Evolutionary conservation across 2,113 vertebrate species (phyloP).

Genomic region (Sinocyclocheilus anshuiensis): DNA sequence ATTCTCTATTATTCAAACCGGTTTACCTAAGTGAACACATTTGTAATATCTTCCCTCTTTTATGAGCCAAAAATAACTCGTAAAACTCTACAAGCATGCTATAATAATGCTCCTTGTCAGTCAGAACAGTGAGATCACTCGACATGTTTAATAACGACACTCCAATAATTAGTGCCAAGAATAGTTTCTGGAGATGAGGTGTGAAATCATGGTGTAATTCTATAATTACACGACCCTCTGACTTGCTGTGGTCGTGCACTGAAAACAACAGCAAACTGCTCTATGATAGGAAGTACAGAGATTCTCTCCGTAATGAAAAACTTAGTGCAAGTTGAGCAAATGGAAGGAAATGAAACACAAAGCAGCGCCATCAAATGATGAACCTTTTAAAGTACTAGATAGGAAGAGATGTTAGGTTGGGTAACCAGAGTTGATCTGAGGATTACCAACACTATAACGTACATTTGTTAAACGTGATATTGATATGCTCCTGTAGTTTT

Average conservation of each 20-base stretch:
- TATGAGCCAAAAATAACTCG: constrained; percentile 10
- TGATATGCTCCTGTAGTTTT: constrained; percentile 45
- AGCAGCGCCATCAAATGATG: background rate
- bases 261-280: background rate
- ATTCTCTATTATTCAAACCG: background rate
- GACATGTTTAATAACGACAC: constrained; percentile 17
- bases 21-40: background rate
- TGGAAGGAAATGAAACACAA: constrained; percentile 17
- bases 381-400: constrained; percentile 5
- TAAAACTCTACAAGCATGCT: background rate
- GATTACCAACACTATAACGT: constrained; percentile 5
- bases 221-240: constrained; percentile 35
- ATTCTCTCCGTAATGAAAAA: background rate
- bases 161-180: constrained; percentile 31
- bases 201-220: constrained; percentile 25
- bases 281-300: background rate
- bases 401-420: background rate
- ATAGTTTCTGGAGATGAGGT: constrained; percentile 22
- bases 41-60: background rate
- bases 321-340: background rate
- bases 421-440: constrained; percentile 40
- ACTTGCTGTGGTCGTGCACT: constrained; percentile 30
- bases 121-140: constrained; percentile 20
- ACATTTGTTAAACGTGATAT: constrained; percentile 40
- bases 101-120: constrained; percentile 21